These are phyloP conservation scores for Physocephala rufipes DNA, from an alignment of 2,888 invertebrate genomes.

Conservation along the genomic window DNA sequence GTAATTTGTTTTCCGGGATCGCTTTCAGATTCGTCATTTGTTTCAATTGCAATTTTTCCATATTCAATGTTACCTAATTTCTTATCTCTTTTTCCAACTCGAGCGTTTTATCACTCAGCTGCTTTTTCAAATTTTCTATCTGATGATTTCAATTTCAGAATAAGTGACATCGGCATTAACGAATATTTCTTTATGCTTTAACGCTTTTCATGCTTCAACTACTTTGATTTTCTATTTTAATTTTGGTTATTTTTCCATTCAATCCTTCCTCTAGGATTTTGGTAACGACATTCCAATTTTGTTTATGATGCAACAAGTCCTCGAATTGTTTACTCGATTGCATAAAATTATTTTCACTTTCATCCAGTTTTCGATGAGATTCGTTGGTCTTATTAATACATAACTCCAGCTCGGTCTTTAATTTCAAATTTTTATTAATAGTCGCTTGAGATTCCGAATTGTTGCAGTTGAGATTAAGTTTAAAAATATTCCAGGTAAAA, in stretches of 20 bases:
- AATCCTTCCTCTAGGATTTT: conserved; percentile 4
- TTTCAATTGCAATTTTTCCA: conserved; percentile 9
- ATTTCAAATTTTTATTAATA: background rate
- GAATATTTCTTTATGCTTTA: background rate
- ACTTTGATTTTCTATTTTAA: background rate
- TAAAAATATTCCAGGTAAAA: background rate
- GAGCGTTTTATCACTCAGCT: conserved; percentile 8
- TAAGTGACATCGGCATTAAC: background rate
- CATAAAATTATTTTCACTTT: background rate
- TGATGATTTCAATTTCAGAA: background rate
- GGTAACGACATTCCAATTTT: background rate
- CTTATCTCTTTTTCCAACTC: conserved; percentile 23
- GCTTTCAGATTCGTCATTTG: background rate
- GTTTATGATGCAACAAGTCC: background rate
- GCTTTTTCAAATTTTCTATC: background rate
- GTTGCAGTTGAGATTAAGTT: background rate
- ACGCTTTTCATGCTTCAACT: background rate
- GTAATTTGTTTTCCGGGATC: too few species aligned
- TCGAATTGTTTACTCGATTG: background rate
- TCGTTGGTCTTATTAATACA: background rate
- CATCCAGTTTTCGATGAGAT: background rate
- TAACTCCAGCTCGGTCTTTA: background rate
- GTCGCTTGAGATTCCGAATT: background rate
- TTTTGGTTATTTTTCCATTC: background rate
- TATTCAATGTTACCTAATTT: background rate